These are phyloP conservation scores for Hycleus cichorii DNA, from an alignment of 1,140 invertebrate species.

Conservation along the genomic window DNA sequence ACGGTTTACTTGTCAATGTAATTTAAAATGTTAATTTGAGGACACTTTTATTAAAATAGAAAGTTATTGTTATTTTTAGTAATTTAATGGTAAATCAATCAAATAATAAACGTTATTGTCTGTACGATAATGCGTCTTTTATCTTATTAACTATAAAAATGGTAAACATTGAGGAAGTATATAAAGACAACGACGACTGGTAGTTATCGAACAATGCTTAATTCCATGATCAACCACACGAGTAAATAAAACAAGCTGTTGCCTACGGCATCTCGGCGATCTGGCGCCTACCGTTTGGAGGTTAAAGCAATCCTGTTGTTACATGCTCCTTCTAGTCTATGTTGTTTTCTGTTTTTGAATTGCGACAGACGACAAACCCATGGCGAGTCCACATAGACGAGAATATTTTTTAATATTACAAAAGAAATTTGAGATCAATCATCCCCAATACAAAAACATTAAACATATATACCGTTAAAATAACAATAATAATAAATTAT, in stretches of 20 bases:
- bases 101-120: too few species aligned
- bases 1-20: too few species aligned
- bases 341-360: conserved; percentile 8
- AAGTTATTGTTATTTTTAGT: too few species aligned
- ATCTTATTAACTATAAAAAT: conserved; percentile 13
- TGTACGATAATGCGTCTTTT: conserved; percentile 4
- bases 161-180: conserved; percentile 14
- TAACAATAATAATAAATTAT: too few species aligned
- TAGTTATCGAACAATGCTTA: conserved; percentile 16
- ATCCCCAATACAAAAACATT: too few species aligned
- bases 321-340: conserved; percentile 10
- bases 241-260: conserved; percentile 18
- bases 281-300: conserved; percentile 24
- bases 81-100: too few species aligned
- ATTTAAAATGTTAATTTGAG: too few species aligned
- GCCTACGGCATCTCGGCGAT: conserved; percentile 16
- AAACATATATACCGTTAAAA: too few species aligned
- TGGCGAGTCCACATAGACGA: too few species aligned
- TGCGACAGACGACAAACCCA: conserved; percentile 8
- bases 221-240: conserved; percentile 15
- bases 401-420: too few species aligned
- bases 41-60: too few species aligned
- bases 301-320: conserved; percentile 18
- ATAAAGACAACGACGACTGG: conserved; percentile 10
- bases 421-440: too few species aligned